A percentile compares a stretch with the other conserved stretches of the same genome.
phyloP scores from a whole-genome alignment of 2,113 vertebrate species.

The Parus major region DNA sequence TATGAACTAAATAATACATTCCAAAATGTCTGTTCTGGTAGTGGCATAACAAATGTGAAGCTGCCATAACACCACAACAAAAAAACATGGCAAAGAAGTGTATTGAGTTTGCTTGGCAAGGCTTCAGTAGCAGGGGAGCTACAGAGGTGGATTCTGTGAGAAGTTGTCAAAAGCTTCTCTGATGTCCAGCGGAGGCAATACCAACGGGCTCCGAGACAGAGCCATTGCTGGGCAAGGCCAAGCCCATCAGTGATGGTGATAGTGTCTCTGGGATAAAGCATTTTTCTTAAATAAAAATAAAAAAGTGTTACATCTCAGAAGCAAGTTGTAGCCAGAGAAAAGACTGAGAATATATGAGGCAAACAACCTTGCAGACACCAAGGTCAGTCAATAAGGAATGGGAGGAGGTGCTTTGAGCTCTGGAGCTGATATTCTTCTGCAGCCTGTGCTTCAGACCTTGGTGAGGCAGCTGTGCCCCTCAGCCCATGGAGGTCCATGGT shows the following conservation, averaged over 20 bases:
- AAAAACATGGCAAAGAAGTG: background rate
- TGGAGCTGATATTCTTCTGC: background rate
- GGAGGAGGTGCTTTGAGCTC: accelerated
- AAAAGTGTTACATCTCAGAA: background rate
- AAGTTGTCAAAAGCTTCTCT: background rate
- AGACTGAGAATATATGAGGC: background rate
- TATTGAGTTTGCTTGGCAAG: background rate
- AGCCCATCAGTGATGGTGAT: background rate
- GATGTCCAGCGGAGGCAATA: background rate
- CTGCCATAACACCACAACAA: background rate
- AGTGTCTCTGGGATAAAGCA: background rate
- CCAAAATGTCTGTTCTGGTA: background rate
- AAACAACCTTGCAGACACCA: background rate
- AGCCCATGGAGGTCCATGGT: background rate
- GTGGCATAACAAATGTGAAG: background rate
- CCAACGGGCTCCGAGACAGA: background rate
- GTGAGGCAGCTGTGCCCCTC: background rate
- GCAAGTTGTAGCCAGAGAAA: background rate
- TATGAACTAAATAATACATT: background rate
- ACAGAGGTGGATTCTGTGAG: background rate
- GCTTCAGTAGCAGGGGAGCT: background rate
- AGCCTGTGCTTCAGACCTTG: background rate
- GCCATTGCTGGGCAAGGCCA: accelerated
- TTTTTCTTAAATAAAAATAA: background rate
- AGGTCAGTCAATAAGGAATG: background rate